phyloP scores from a whole-genome alignment of 2,888 invertebrate genomes.

The Drosophila barbarae region DNA sequence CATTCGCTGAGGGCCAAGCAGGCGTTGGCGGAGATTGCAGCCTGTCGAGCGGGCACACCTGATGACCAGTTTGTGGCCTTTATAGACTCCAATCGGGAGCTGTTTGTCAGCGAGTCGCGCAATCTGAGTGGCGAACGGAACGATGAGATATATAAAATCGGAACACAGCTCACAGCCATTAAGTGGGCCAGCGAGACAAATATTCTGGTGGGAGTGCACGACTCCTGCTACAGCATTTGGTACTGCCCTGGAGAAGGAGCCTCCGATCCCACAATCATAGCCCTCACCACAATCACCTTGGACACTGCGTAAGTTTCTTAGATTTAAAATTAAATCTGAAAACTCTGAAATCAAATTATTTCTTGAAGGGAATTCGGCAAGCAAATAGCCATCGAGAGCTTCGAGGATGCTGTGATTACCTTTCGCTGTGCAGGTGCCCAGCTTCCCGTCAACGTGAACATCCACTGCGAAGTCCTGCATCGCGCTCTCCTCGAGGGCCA shows the following conservation, averaged over 20 bases:
- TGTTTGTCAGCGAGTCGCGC: constrained; percentile 86
- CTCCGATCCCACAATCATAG: constrained; percentile 86
- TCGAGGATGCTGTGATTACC: constrained; percentile 91
- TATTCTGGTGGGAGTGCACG: constrained; percentile 89
- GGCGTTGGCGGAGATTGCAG: constrained; percentile 88
- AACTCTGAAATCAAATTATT: too few species aligned
- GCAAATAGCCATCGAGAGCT: constrained; percentile 89
- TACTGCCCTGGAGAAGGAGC: constrained; percentile 88
- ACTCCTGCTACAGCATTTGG: constrained; percentile 89
- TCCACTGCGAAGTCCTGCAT: constrained; percentile 82
- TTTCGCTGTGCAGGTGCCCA: constrained; percentile 94
- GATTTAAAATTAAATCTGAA: background rate
- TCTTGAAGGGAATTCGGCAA: constrained; percentile 89
- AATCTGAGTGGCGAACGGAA: constrained; percentile 56
- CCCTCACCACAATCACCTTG: constrained; percentile 82
- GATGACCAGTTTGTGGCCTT: constrained; percentile 91
- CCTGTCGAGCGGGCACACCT: constrained; percentile 91
- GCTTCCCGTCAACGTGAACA: constrained; percentile 80
- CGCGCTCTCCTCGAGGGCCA: constrained; percentile 86
- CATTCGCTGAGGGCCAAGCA: constrained; percentile 84
- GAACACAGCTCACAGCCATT: constrained; percentile 81
- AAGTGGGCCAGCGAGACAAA: constrained; percentile 88
- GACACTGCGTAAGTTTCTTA: constrained; percentile 79
- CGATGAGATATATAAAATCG: constrained; percentile 78
- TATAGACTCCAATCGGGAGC: constrained; percentile 92